Evolutionary conservation across 2,797 vertebrate species (phyloP).

Genomic region (Cuniculus paca): DNA sequence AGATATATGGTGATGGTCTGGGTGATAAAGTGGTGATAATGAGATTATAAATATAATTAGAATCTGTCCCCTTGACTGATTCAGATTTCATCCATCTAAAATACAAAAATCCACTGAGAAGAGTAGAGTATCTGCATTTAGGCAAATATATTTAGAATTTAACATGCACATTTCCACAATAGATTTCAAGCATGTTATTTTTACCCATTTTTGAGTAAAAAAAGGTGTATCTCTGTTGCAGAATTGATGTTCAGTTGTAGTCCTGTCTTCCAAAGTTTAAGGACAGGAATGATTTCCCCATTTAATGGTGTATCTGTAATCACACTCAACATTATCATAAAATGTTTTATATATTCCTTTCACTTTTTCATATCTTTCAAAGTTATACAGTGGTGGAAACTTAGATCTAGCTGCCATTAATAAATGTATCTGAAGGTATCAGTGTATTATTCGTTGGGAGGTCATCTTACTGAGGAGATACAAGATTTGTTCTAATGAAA

Average conservation of each 20-base stretch:
- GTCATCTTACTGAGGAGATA: neutral
- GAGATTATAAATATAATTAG: neutral
- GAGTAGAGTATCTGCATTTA: neutral
- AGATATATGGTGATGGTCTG: neutral
- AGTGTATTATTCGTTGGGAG: neutral
- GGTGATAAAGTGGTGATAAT: neutral
- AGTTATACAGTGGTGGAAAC: conserved; percentile 25
- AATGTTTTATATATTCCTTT: conserved; percentile 65
- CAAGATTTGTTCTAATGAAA: neutral
- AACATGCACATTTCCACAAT: neutral
- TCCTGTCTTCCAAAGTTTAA: conserved; percentile 31
- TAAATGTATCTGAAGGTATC: neutral
- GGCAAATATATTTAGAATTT: neutral
- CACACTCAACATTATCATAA: conserved; percentile 66
- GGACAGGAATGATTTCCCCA: conserved; percentile 77
- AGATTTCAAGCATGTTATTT: neutral
- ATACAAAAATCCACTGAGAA: neutral
- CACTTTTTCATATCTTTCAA: conserved; percentile 61
- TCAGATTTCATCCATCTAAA: neutral
- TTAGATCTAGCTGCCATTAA: conserved; percentile 26
- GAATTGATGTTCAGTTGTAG: neutral
- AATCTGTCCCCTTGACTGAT: neutral
- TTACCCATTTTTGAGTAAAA: neutral
- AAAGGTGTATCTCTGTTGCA: neutral
- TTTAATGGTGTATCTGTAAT: conserved; percentile 58